Evolutionary conservation across 1,140 invertebrate genomes (phyloP).

Genomic region (Drosophila paulistorum): DNA sequence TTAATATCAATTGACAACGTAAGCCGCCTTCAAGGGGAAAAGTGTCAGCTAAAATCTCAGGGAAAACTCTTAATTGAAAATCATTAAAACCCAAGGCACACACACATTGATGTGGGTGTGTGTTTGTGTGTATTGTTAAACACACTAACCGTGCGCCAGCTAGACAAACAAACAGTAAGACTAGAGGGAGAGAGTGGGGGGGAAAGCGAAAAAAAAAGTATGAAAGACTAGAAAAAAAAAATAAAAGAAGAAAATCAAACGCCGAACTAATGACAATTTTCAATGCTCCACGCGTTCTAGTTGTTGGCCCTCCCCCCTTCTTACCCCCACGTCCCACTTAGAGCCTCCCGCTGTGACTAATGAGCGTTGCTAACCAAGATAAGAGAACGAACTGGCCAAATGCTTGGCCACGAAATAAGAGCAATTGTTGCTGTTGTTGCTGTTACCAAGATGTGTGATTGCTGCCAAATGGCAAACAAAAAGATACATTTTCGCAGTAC

Average conservation of each 20-base stretch:
- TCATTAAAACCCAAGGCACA: conserved; percentile 67
- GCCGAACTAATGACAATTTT: conserved; percentile 79
- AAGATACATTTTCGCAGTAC: conserved; percentile 51
- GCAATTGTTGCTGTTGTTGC: conserved; percentile 34
- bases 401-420: conserved; percentile 21
- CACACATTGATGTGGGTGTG: conserved; percentile 31
- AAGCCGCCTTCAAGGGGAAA: conserved; percentile 39
- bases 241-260: conserved; percentile 61
- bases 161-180: neutral
- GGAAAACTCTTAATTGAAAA: conserved; percentile 74
- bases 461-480: conserved; percentile 31
- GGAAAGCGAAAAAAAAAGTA: neutral
- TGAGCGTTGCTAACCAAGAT: conserved; percentile 75
- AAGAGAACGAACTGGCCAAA: conserved; percentile 65
- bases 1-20: conserved; percentile 28
- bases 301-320: conserved; percentile 1
- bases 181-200: neutral
- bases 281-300: conserved; percentile 68
- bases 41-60: conserved; percentile 51
- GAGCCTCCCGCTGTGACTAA: conserved; percentile 64
- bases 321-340: neutral
- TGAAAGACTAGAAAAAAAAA: conserved; percentile 10
- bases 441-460: conserved; percentile 44
- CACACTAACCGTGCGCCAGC: neutral
- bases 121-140: conserved; percentile 1